phyloP scores from a whole-genome alignment of 30 jellyfish, hydroid and myxozoan species.

The Mastigias papua region DNA sequence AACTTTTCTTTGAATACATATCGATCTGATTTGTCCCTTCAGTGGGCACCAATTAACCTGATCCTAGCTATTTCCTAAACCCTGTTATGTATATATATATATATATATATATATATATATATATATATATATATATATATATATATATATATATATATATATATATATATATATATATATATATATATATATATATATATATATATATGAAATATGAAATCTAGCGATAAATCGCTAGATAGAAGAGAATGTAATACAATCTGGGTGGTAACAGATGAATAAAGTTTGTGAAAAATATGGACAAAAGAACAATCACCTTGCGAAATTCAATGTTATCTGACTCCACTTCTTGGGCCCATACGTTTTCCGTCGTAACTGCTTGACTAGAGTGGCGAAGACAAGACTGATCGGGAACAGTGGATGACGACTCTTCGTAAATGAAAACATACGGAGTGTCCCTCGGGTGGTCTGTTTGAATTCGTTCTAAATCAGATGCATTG shows the following conservation, averaged over 20 bases:
- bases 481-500: slow-evolving; percentile 32
- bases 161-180: no score
- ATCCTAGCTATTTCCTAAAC: no score
- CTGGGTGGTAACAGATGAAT: background rate
- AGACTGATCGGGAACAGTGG: background rate
- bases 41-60: no score
- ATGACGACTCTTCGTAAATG: slow-evolving; percentile 69
- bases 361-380: background rate
- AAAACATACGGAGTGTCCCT: slow-evolving; percentile 94
- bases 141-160: no score
- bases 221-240: no score
- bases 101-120: no score
- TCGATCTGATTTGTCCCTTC: no score
- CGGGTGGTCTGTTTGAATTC: slow-evolving; percentile 65
- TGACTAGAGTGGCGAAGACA: no score
- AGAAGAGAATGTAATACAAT: no score
- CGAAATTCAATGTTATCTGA: slow-evolving; percentile 41
- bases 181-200: background rate
- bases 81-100: no score
- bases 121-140: background rate
- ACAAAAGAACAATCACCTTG: background rate
- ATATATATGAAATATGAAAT: no score
- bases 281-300: background rate
- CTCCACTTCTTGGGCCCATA: slow-evolving; percentile 23
- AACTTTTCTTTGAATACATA: no score